Evolutionary conservation across 1,140 invertebrate species (phyloP).

Genomic region (Schlechtendalia chinensis): DNA sequence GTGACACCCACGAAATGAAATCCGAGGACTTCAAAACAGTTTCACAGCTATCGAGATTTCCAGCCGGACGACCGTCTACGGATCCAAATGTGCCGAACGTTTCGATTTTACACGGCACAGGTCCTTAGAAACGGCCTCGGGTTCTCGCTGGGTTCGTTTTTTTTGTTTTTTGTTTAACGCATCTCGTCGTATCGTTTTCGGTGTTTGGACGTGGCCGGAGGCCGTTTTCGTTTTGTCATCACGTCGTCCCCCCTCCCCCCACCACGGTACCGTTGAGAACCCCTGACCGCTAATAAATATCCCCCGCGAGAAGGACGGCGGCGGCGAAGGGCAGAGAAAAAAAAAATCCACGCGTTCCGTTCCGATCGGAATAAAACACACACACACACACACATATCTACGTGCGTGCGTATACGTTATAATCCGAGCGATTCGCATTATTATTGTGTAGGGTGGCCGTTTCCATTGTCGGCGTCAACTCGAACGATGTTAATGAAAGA

Average conservation of each 20-base stretch:
- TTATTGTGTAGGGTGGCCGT: slow-evolving; percentile 44
- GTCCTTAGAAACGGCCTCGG: too few relatives aligned
- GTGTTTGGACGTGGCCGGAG: slow-evolving; percentile 42
- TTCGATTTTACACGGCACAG: too few relatives aligned
- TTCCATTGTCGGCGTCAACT: slow-evolving; percentile 48
- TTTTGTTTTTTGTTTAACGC: too few relatives aligned
- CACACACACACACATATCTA: background rate
- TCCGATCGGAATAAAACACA: slow-evolving; percentile 44
- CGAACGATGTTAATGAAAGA: slow-evolving; percentile 50
- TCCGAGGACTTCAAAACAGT: too few relatives aligned
- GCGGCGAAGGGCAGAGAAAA: background rate
- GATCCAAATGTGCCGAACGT: too few relatives aligned
- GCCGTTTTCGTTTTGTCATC: slow-evolving; percentile 39
- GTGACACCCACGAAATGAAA: too few relatives aligned
- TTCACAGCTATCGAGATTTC: too few relatives aligned
- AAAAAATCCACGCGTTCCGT: slow-evolving; percentile 42
- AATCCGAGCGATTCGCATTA: slow-evolving; percentile 41
- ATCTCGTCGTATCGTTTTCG: too few relatives aligned
- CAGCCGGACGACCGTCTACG: too few relatives aligned
- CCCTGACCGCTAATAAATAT: slow-evolving; percentile 50
- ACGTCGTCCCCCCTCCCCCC: background rate
- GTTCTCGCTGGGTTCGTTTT: too few relatives aligned
- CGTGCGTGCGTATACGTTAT: slow-evolving; percentile 34
- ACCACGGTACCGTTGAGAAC: background rate
- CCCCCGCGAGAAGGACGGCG: background rate